Conservation (phyloP, 2,113 vertebrate species). For the Scophthalmus maximus region DNA sequence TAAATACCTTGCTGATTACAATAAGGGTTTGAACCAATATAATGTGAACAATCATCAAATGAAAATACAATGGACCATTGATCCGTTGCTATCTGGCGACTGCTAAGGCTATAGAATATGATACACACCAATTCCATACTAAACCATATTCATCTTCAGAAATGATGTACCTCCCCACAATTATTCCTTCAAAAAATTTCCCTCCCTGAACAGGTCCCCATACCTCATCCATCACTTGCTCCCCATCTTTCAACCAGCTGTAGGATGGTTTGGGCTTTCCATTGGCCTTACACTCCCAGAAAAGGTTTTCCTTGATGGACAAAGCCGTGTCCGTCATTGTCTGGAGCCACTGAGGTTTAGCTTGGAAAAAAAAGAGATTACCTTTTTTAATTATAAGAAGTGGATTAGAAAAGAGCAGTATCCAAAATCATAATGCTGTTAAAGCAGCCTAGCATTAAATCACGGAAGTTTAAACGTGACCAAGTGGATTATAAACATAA, state of each 20-base stretch:
- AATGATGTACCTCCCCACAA: no score
- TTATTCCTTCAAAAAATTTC: no score
- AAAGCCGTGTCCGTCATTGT: slow-evolving; percentile 84
- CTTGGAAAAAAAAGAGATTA: slow-evolving; percentile 79
- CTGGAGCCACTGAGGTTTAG: slow-evolving; percentile 95
- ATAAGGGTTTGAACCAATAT: background rate
- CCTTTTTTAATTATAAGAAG: slow-evolving; percentile 47
- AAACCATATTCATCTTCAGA: no score
- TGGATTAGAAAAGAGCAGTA: slow-evolving; percentile 31
- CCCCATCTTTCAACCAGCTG: slow-evolving; percentile 92
- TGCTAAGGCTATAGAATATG: no score
- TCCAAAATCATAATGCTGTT: slow-evolving; percentile 26
- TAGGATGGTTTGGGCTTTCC: slow-evolving; percentile 95
- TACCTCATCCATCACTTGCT: slow-evolving; percentile 86
- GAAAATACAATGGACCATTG: no score
- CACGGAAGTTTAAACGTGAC: slow-evolving; percentile 28
- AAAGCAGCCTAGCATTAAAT: slow-evolving; percentile 36
- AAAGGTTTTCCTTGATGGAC: slow-evolving; percentile 89
- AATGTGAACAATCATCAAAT: background rate
- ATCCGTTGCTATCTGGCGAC: no score
- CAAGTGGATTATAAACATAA: slow-evolving; percentile 38
- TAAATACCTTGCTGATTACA: background rate
- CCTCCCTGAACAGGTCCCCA: slow-evolving; percentile 4
- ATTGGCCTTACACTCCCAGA: slow-evolving; percentile 92
- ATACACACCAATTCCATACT: no score